phyloP scores from a whole-genome alignment of 2,888 invertebrate genomes.

The Lacanobia oleracea region DNA sequence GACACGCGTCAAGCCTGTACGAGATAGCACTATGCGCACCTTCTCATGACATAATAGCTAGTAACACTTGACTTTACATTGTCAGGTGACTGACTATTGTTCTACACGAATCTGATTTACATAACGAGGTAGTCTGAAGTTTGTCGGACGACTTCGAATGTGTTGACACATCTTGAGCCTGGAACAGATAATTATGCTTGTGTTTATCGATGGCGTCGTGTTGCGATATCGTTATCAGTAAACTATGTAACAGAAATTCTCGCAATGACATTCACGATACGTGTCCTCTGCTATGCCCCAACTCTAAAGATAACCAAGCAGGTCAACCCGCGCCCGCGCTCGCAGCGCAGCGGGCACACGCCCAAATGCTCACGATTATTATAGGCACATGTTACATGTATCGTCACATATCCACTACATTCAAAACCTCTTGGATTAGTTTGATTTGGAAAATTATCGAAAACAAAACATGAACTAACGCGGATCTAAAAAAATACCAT shows the following conservation, averaged over 20 bases:
- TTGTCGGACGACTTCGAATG: conserved; percentile 9
- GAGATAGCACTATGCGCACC: conserved; percentile 32
- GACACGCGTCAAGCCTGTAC: conserved; percentile 25
- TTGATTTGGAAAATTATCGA: conserved; percentile 39
- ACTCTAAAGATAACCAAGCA: conserved; percentile 84
- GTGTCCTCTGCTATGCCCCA: conserved; percentile 79
- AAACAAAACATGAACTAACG: conserved; percentile 40
- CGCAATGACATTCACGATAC: conserved; percentile 78
- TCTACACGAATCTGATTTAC: conserved; percentile 48
- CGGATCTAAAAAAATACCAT: conserved; percentile 57
- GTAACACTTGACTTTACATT: conserved; percentile 44
- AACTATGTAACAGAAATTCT: conserved; percentile 68
- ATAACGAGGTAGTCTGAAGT: conserved; percentile 38
- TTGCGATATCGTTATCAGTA: conserved; percentile 66
- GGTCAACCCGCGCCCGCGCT: conserved; percentile 73
- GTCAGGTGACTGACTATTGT: conserved; percentile 63
- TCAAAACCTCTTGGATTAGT: not conserved
- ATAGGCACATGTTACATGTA: conserved; percentile 49
- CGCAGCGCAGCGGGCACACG: conserved; percentile 77
- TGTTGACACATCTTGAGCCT: conserved; percentile 21
- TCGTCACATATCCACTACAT: conserved; percentile 12
- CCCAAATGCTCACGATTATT: conserved; percentile 75
- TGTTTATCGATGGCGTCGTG: conserved; percentile 33
- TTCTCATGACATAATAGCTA: conserved; percentile 38
- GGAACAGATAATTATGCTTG: conserved; percentile 12